These are phyloP conservation scores for Halcyon smyrnensis DNA, from an alignment of 2,797 vertebrate genomes.

Conservation along the genomic window DNA sequence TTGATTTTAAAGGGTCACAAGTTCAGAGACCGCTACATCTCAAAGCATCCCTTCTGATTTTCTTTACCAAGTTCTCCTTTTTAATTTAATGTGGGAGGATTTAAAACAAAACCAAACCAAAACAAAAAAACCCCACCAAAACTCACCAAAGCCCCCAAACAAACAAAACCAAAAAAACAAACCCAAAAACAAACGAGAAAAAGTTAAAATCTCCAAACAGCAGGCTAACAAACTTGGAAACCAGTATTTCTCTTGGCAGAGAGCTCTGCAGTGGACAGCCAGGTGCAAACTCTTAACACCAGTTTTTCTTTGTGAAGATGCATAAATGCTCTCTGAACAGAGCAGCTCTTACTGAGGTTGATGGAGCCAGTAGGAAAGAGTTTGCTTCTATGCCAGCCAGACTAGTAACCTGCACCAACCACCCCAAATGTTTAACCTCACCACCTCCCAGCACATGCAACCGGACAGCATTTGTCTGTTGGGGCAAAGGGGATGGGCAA, in stretches of 20 bases:
- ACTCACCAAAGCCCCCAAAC: neutral
- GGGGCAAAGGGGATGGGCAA: neutral
- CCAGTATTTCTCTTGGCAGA: constrained; percentile 45
- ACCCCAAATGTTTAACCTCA: neutral
- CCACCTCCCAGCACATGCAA: neutral
- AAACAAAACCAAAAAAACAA: neutral
- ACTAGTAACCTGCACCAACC: neutral
- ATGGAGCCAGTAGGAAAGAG: neutral
- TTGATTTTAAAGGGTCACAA: constrained; percentile 50
- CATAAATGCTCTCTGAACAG: neutral
- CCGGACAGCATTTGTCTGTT: neutral
- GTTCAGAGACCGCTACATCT: constrained; percentile 46
- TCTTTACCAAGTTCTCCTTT: constrained; percentile 5
- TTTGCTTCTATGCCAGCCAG: neutral
- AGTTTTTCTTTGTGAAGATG: constrained; percentile 32
- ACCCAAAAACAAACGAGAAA: neutral
- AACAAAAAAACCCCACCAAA: neutral
- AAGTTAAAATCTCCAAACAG: neutral
- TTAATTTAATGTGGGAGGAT: constrained; percentile 38
- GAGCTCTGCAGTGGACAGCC: neutral
- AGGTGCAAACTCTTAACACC: constrained; percentile 47
- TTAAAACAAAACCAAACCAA: neutral
- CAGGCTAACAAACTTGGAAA: constrained; percentile 36
- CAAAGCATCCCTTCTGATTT: constrained; percentile 31
- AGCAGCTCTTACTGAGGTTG: neutral